Evolutionary conservation across 2,888 invertebrate genomes (phyloP).

Genomic region (Acanthococcus lagerstroemiae): DNA sequence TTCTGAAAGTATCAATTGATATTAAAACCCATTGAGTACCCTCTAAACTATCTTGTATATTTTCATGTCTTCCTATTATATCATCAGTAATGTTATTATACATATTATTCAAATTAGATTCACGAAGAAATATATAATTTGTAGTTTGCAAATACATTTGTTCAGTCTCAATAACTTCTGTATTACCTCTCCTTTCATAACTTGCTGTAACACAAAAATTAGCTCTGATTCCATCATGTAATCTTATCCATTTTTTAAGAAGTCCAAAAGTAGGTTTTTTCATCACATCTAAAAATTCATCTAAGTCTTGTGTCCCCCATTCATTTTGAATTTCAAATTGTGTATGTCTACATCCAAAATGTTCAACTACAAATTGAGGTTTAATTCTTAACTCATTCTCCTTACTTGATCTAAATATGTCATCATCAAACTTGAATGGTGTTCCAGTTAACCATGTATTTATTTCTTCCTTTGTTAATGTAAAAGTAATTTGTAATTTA

Average conservation of each 20-base stretch:
- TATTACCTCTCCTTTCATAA: not conserved
- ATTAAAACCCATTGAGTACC: constrained; percentile 6
- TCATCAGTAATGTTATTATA: not conserved
- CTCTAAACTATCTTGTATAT: not conserved
- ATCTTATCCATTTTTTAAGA: constrained; percentile 1
- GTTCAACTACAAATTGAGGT: constrained; percentile 7
- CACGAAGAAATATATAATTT: constrained; percentile 2
- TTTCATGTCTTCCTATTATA: constrained; percentile 11
- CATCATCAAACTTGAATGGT: constrained; percentile 3
- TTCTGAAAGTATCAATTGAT: not conserved
- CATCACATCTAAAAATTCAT: not conserved
- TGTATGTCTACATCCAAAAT: constrained; percentile 1
- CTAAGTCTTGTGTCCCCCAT: constrained; percentile 3
- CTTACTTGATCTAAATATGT: not conserved
- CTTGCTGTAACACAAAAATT: constrained; percentile 2
- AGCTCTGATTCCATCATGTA: constrained; percentile 9
- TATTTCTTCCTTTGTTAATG: constrained; percentile 9
- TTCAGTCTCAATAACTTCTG: not conserved
- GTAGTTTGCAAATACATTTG: constrained; percentile 5
- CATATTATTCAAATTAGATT: not conserved
- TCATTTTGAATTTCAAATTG: constrained; percentile 10
- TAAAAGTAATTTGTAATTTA: constrained; percentile 4
- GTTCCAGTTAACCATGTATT: not conserved
- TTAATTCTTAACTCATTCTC: constrained; percentile 6
- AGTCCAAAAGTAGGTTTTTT: constrained; percentile 8